phyloP scores from a whole-genome alignment of 2,113 vertebrate genomes.

The Rhombomys opimus region DNA sequence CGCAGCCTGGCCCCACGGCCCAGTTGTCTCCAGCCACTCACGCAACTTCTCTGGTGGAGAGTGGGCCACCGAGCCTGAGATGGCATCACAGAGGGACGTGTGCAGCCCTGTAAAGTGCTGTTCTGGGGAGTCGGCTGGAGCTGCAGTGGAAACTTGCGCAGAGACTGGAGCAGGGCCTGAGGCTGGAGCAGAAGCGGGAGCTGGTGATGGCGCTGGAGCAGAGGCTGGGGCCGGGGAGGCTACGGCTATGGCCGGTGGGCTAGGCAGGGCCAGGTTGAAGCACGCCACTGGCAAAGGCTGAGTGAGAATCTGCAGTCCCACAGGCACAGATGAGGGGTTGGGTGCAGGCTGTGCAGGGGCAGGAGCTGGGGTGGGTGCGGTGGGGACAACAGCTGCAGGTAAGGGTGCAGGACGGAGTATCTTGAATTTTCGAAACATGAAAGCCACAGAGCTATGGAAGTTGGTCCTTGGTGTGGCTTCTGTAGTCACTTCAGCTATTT shows the following conservation, averaged over 20 bases:
- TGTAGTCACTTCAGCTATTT: neutral
- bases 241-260: conserved; percentile 79
- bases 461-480: conserved; percentile 71
- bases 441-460: conserved; percentile 86
- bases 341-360: neutral
- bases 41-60: conserved; percentile 85
- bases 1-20: conserved; percentile 83
- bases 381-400: neutral
- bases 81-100: conserved; percentile 87
- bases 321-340: neutral
- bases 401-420: conserved; percentile 66
- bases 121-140: conserved; percentile 23
- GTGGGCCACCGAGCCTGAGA: conserved; percentile 86
- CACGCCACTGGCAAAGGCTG: conserved; percentile 82
- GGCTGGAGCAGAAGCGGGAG: neutral
- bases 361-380: neutral
- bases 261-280: conserved; percentile 75
- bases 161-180: fast-evolving
- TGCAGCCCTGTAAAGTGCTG: conserved; percentile 91
- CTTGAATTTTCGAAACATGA: conserved; percentile 89
- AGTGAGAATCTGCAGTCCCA: conserved; percentile 28
- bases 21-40: conserved; percentile 83
- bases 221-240: conserved; percentile 75
- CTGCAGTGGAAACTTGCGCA: fast-evolving
- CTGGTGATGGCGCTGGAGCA: conserved; percentile 8